Evolutionary conservation across 2,797 vertebrate species (phyloP), one percentile per base, ranked within the genome.

Genomic region (Telmatherina bonti): DNA sequence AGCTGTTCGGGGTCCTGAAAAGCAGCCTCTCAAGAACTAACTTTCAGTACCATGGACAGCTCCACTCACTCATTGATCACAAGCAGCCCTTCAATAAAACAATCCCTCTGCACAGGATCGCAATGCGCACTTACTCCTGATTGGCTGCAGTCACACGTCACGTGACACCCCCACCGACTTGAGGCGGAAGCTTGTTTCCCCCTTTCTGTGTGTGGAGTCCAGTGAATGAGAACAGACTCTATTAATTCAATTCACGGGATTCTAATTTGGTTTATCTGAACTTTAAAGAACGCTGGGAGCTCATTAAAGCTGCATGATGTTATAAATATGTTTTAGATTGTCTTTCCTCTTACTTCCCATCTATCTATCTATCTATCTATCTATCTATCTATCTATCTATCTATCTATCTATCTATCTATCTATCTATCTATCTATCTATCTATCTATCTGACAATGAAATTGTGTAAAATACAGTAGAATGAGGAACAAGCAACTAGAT

Each of bases 51-150:
- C 68, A 60, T 33, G 77, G 75, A 82, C 82, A 85, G 76, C 81
- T 79, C 70, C 74, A 64, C 78, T 88, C 77, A 31, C 58, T 79
- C 88, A 89, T 89, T 88, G 86, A 90, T 89, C 85, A 79, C 81
- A 30, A 84, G 55, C 74, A 78, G 73, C 41, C 76, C 70, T 82
- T 91, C 87, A 86, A 91, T 92, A 83, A 85, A 88, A 88, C 78
- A 73, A 83, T 56, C 78, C 76, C 67, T 77, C 88, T 87, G 87
- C 89, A 89, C 90, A 90, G 87, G 86, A 93, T 93, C 93, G 93
- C 93, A 93, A 92, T 93, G 93, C 92, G 92, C 93, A 93, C 91
- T 93, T 86, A 77, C 72, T 70, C 60, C 79, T 60, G 84, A 93
- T 93, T 86, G 92, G 93, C 72, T 82, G 66, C 20, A 41, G 27